Evolutionary conservation across 2,888 invertebrate species (phyloP).

Genomic region (Pristionchus entomophagus): DNA sequence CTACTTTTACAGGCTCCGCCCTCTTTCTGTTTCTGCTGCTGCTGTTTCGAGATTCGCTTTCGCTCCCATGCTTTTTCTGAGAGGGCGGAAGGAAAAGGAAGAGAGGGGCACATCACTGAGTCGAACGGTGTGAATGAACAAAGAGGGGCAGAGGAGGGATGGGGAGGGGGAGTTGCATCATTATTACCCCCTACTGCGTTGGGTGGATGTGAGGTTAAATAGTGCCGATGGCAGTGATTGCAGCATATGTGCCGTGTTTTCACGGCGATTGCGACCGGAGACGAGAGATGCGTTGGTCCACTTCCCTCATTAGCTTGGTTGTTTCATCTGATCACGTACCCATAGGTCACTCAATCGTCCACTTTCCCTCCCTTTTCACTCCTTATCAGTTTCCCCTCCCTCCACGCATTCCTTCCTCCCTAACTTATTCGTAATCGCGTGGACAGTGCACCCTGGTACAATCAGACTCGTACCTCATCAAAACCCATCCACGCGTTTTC

Average conservation of each 20-base stretch:
- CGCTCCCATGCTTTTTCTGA: neutral
- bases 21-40: neutral
- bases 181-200: conserved; percentile 4
- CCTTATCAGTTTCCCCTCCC: neutral
- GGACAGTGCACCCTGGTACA: neutral
- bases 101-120: conserved; percentile 2
- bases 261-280: too few relatives aligned
- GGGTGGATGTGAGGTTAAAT: neutral
- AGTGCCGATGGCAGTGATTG: neutral
- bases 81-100: neutral
- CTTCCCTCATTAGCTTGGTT: conserved; percentile 2
- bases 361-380: neutral
- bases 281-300: neutral
- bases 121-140: conserved; percentile 33
- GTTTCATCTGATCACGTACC: conserved; percentile 37
- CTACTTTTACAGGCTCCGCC: conserved; percentile 8
- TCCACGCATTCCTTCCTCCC: neutral
- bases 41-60: neutral
- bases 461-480: conserved; percentile 6
- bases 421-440: neutral
- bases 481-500: neutral
- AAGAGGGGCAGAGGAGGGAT: neutral
- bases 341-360: neutral
- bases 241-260: neutral
- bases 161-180: conserved; percentile 16